These are phyloP conservation scores for Tiliqua scincoides DNA, from an alignment of 2,113 vertebrate species.

Conservation along the genomic window DNA sequence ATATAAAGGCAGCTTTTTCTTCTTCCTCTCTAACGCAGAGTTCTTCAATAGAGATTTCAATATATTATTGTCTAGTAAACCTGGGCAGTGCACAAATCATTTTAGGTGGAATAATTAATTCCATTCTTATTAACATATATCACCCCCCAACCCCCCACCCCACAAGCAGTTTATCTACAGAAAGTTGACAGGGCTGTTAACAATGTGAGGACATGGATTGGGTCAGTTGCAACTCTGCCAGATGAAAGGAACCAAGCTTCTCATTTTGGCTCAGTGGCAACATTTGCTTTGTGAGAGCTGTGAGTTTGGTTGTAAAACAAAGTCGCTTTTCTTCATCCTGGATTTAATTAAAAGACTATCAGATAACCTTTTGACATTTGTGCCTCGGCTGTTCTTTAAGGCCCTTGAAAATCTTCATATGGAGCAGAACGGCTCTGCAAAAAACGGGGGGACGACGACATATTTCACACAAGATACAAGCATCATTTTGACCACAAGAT, in stretches of 20 bases:
- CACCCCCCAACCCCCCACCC: background rate
- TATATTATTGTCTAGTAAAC: background rate
- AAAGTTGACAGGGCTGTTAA: conserved; percentile 25
- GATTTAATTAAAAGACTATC: background rate
- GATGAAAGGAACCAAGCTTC: background rate
- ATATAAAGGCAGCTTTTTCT: background rate
- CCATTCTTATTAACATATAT: conserved; percentile 13
- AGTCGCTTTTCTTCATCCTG: background rate
- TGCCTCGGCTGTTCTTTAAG: background rate
- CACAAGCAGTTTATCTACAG: background rate
- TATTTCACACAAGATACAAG: background rate
- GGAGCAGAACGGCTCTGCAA: background rate
- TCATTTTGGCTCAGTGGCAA: background rate
- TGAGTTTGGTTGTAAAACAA: background rate
- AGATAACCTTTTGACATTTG: background rate
- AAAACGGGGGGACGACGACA: background rate
- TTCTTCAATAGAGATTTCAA: background rate
- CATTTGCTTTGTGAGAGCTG: background rate
- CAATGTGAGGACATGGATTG: background rate
- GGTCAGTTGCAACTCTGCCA: background rate
- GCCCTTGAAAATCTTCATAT: accelerated
- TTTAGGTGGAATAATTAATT: conserved; percentile 5
- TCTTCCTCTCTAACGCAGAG: background rate
- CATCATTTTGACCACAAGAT: background rate
- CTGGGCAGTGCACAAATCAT: background rate